Percentiles rank a stretch among this genome's conserved stretches.
Conservation (phyloP, 2,113 vertebrate species). For the Chiloscyllium plagiosum region DNA sequence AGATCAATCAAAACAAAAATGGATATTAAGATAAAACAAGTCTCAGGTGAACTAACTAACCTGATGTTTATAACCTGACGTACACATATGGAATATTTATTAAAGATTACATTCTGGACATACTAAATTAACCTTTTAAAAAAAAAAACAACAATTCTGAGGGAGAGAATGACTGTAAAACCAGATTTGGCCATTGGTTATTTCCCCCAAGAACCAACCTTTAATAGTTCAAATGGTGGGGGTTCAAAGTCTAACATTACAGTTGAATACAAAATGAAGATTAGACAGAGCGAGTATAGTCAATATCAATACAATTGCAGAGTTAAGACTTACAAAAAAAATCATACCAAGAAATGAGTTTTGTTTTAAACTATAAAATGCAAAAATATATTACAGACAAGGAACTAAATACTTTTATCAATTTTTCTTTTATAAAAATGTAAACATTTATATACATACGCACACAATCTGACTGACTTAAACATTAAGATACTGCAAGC, state of each 20-base stretch:
- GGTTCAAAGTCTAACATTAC: constrained; percentile 8
- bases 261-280: constrained; percentile 3
- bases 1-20: background rate
- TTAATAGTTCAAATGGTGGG: background rate
- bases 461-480: constrained; percentile 50
- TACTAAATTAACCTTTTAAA: background rate
- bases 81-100: background rate
- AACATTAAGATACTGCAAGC: constrained; percentile 45
- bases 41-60: background rate
- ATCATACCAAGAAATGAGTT: constrained; percentile 73
- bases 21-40: background rate
- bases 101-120: background rate
- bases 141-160: background rate
- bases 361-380: constrained; percentile 77
- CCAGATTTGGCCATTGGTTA: constrained; percentile 20
- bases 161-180: background rate
- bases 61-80: background rate
- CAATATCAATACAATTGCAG: constrained; percentile 30
- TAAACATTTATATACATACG: constrained; percentile 74
- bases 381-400: constrained; percentile 79
- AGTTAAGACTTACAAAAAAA: constrained; percentile 38
- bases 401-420: constrained; percentile 63
- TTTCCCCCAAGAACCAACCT: background rate
- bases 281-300: constrained; percentile 14
- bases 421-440: constrained; percentile 74